Base-by-base conservation (phyloP, 2,113 vertebrate species). In the Prinia subflava region DNA sequence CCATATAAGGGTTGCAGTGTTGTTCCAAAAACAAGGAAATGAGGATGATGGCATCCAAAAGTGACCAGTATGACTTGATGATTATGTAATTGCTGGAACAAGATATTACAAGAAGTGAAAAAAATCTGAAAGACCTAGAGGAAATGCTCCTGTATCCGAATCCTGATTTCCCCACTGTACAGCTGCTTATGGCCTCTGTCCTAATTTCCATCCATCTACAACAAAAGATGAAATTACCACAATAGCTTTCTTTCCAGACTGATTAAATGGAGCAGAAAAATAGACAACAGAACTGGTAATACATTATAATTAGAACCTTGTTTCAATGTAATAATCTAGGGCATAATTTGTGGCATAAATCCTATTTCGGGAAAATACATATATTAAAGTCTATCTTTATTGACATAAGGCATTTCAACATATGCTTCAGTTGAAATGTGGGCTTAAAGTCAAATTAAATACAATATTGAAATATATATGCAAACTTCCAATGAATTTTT, bases 261-360 rank as follows among this genome's bases (percentile, higher is more conserved):
- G 89, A 92, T 91, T 94, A 96, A 97, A 95, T 80, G 84, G 74
- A 91, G 81, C 81, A 94, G 84, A 50, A 85, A 91, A 95, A 95
- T 46, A 94, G 89, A 73, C 78, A 95, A 60, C 70, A 73, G 65
- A 92, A 91, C 77, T 77, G 57, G 62, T 63, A 89, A 92, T 95
- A 89, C 16, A 65, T 79, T 84, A 70, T 53, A 89, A 94, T 83
- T 80, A 93, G 59, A 63, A 86, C 81, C 33, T 92, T 87, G 55
- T 83, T 96, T 90, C 75, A 70, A 17, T 92, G 50, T 77, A 90
- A 92, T 94, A 94, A 94, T 83, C 53, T 69, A 83, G 80, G 21
- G 46, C 35, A 67, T 92, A 94, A 92, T 86, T 90, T 90, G 46
- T 70, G 47, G 55, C 42, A 83, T 76, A 83, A 91, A 85, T 87